phyloP scores from a whole-genome alignment of 1,140 invertebrate species.

The Drosophila nasuta region DNA sequence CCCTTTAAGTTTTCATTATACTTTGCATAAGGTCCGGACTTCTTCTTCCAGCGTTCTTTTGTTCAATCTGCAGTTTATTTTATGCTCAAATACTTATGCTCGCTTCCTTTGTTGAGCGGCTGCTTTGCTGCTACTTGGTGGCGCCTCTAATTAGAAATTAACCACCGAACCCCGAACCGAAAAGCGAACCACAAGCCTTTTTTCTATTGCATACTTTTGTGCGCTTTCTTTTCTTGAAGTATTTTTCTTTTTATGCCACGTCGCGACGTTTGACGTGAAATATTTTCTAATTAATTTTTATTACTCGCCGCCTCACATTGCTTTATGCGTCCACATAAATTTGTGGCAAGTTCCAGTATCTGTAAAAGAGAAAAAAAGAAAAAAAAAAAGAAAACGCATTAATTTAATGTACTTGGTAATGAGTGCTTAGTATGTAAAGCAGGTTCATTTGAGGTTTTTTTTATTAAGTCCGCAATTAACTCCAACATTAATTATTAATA shows the following conservation, averaged over 20 bases:
- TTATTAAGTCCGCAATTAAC: too few relatives aligned
- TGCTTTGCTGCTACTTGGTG: slow-evolving; percentile 7
- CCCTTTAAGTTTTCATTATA: slow-evolving; percentile 62
- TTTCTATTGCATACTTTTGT: slow-evolving; percentile 37
- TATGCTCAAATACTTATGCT: slow-evolving; percentile 27
- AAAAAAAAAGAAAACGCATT: slow-evolving; percentile 1
- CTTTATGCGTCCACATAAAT: slow-evolving; percentile 26
- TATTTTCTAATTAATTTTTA: slow-evolving; percentile 74
- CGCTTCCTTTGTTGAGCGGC: slow-evolving; percentile 4
- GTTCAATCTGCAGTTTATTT: slow-evolving; percentile 62
- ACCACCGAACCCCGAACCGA: slow-evolving; percentile 22
- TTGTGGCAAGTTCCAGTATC: not conserved
- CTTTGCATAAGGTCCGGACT: slow-evolving; percentile 48
- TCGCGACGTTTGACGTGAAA: slow-evolving; percentile 40
- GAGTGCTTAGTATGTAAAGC: slow-evolving; percentile 1
- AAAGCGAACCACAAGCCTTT: slow-evolving; percentile 41
- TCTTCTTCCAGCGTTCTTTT: slow-evolving; percentile 45
- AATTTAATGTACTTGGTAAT: not conserved
- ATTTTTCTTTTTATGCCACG: slow-evolving; percentile 15
- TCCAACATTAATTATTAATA: not conserved
- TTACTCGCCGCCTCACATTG: slow-evolving; percentile 39
- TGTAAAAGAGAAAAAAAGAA: slow-evolving; percentile 6
- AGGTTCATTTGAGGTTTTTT: not conserved
- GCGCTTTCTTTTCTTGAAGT: slow-evolving; percentile 10
- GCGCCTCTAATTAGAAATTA: slow-evolving; percentile 62